A percentile compares a stretch with the other conserved stretches of the same genome.
These are phyloP conservation scores for Grus americana DNA, from an alignment of 2,113 vertebrate genomes.

Conservation along the genomic window DNA sequence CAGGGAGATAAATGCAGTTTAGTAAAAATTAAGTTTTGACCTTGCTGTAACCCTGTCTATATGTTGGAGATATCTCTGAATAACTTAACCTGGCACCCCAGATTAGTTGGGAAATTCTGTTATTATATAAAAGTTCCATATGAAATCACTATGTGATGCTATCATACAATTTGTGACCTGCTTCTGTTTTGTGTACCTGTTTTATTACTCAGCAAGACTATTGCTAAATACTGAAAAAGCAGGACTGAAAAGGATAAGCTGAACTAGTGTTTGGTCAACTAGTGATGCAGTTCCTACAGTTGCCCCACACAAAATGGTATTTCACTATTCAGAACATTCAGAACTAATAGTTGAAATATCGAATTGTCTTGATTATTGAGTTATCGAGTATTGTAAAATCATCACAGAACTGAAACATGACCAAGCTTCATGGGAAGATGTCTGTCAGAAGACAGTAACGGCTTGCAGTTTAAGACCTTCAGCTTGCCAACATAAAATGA, in stretches of 20 bases:
- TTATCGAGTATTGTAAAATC: not conserved
- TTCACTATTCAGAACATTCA: not conserved
- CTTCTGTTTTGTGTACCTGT: not conserved
- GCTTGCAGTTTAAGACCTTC: not conserved
- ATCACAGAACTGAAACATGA: not conserved
- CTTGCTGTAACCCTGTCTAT: not conserved
- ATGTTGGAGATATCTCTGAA: not conserved
- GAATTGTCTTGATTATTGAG: not conserved
- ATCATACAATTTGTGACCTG: not conserved
- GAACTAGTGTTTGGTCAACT: not conserved
- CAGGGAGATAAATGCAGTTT: not conserved
- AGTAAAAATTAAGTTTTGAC: not conserved
- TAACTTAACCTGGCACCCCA: not conserved
- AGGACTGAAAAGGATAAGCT: not conserved
- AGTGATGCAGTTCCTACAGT: not conserved
- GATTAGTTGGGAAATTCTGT: not conserved
- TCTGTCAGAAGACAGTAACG: accelerated
- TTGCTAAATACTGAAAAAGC: not conserved
- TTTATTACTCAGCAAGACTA: not conserved
- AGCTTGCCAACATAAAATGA: not conserved
- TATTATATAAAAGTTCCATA: not conserved
- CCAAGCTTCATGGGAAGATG: not conserved
- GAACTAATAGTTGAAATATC: not conserved
- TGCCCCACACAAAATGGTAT: not conserved
- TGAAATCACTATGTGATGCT: not conserved